Evolutionary conservation across 2,888 invertebrate species (phyloP).

Genomic region (Drosophila differens): DNA sequence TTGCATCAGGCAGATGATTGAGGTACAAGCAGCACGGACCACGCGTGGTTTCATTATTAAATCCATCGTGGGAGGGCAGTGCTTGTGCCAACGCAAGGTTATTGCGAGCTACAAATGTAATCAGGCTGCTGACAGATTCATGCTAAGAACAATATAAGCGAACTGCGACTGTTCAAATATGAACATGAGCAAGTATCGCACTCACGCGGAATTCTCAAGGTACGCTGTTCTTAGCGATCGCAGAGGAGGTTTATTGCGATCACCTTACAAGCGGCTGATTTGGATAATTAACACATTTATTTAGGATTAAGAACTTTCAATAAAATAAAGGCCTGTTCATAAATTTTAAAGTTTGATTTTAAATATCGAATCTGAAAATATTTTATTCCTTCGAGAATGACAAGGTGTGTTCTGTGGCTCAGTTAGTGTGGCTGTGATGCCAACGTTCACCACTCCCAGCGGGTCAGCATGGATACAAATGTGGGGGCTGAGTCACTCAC

Average conservation of each 20-base stretch:
- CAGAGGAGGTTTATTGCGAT: background rate
- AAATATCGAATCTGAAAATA: background rate
- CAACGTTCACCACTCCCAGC: no score
- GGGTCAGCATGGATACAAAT: no score
- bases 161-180: background rate
- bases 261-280: background rate
- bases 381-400: no score
- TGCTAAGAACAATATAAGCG: background rate
- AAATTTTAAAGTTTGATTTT: background rate
- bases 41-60: conserved; percentile 49
- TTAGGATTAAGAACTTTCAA: background rate
- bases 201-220: background rate
- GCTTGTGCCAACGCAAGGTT: conserved; percentile 2
- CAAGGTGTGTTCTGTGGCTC: background rate
- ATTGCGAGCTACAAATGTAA: conserved; percentile 32
- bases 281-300: background rate
- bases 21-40: conserved; percentile 40
- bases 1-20: conserved; percentile 52
- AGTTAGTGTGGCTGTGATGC: no score
- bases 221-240: background rate
- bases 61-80: conserved; percentile 9
- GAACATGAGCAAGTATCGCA: background rate
- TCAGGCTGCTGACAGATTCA: conserved; percentile 35
- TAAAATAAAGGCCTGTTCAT: background rate
- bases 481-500: no score